Evolutionary conservation across 2,797 vertebrate species (phyloP), one percentile per base, ranked within the genome.

Genomic region (Chaetophractus vellerosus): DNA sequence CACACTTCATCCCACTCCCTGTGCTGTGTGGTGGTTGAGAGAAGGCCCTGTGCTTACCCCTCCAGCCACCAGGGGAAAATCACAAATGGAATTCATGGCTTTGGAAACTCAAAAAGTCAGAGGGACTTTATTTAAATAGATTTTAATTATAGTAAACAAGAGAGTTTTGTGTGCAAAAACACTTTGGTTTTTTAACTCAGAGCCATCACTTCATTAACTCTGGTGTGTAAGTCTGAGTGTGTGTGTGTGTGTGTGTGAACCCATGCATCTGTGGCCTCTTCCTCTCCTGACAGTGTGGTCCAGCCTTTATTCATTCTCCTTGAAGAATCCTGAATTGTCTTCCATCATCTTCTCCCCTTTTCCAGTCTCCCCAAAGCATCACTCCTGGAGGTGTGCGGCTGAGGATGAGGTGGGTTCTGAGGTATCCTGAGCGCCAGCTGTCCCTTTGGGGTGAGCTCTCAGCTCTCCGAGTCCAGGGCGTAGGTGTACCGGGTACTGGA

Each of bases 61-160:
- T n/a, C 64, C 21, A 71, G 57, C 8, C 57, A 24, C 48, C 64
- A 81, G 50, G 88, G 79, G 48, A 66, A 96, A 92, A 76, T 15
- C 45, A 71, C 26, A 6, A 74, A 85, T 36, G 52, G 66, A 94
- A 84, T 63, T n/a, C 69, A 61, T 36, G 36, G 61, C 24, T 68
- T 64, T 82, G 36, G 64, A 93, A 61, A 88, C 71, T 95, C 21
- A 92, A 68, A 81, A 83, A 55, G 19, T 38, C 45, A 78, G 76
- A 59, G 28, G 36, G 69, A 38, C 26, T 96, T 96, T 86, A 87
- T 80, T 92, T 88, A 95, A 95, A 95, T 90, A 97, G 50, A 55
- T 24, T 93, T 96, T 69, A 96, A 88, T 97, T 82, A 94, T 78
- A 95, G 74, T 88, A 92, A 86, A 90, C 28, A 26, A 48, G 36